These are phyloP conservation scores for Sciurus vulgaris DNA, from an alignment of 2,797 vertebrate genomes.

Conservation along the genomic window DNA sequence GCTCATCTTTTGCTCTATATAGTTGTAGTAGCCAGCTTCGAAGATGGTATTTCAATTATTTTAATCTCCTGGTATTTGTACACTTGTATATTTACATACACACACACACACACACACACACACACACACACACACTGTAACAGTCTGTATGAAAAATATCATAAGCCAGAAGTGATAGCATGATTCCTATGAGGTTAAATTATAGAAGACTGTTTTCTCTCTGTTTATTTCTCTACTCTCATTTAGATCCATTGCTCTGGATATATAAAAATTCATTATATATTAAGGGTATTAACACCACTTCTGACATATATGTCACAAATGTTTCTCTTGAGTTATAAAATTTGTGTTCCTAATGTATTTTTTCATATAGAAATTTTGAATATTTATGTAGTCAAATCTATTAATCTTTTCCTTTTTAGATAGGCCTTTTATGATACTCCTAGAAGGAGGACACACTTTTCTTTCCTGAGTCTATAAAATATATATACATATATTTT, in stretches of 20 bases:
- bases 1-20: neutral
- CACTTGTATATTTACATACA: neutral
- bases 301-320: neutral
- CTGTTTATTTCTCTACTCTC: neutral
- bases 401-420: neutral
- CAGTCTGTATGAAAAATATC: conserved; percentile 9
- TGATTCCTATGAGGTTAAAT: neutral
- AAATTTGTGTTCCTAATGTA: neutral
- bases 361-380: neutral
- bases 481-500: neutral
- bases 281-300: neutral
- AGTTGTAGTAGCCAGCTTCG: neutral
- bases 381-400: neutral
- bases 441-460: neutral
- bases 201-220: conserved; percentile 2
- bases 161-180: conserved; percentile 5
- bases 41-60: neutral
- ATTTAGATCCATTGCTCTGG: neutral
- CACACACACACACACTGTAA: neutral
- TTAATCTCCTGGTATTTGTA: neutral
- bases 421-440: neutral
- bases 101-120: neutral
- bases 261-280: neutral
- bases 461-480: neutral
- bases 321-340: neutral